A percentile compares a stretch with the other conserved stretches of the same genome.
phyloP scores from a whole-genome alignment of 2,888 invertebrate genomes.

The Meganola albula region DNA sequence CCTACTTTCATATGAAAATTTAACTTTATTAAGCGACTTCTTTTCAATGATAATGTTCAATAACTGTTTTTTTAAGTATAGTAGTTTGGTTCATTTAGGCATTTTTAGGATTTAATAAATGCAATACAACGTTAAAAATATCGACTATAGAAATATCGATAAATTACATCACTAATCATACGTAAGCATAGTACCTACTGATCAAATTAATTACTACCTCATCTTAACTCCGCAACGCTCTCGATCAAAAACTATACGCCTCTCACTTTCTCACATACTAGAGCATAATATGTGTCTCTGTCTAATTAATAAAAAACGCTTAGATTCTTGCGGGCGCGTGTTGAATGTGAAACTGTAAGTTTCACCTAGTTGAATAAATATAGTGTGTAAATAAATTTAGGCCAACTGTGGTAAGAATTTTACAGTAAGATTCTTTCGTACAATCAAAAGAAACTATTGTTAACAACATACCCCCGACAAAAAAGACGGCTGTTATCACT shows the following conservation, averaged over 20 bases:
- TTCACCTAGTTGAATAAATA: constrained; percentile 66
- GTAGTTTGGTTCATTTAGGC: too few relatives aligned
- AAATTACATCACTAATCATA: constrained; percentile 40
- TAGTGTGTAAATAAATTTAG: constrained; percentile 28
- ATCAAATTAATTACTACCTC: constrained; percentile 75
- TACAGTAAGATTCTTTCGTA: too few relatives aligned
- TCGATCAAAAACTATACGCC: constrained; percentile 44
- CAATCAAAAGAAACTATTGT: too few relatives aligned
- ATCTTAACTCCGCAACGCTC: constrained; percentile 56
- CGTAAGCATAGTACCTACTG: constrained; percentile 53
- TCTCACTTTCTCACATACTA: constrained; percentile 35
- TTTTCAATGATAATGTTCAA: too few relatives aligned
- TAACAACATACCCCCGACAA: too few relatives aligned
- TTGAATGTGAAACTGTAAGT: constrained; percentile 65
- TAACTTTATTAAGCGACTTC: too few relatives aligned
- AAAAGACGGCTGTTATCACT: too few relatives aligned
- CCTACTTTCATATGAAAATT: too few relatives aligned
- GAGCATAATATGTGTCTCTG: constrained; percentile 27
- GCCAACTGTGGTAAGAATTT: constrained; percentile 14
- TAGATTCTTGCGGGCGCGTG: constrained; percentile 63
- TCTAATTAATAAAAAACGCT: constrained; percentile 48
- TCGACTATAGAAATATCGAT: constrained; percentile 30
- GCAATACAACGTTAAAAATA: neutral
- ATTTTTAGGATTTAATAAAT: neutral
- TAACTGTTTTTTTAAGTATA: too few relatives aligned